Evolutionary conservation across 2,113 vertebrate genomes (phyloP), one percentile per base, ranked within the genome.

Genomic region (Muntiacus reevesi): DNA sequence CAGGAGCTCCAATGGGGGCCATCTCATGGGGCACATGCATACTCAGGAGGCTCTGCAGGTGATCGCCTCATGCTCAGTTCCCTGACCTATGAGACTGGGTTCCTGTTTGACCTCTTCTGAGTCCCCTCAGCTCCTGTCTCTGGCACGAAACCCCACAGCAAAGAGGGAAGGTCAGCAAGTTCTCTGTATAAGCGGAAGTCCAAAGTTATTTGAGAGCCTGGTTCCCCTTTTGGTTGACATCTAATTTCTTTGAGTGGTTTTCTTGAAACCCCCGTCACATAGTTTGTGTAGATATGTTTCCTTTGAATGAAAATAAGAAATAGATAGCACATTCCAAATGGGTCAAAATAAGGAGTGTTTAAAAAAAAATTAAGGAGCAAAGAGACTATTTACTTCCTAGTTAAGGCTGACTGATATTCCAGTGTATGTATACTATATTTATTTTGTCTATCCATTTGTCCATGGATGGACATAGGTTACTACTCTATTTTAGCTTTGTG

Each of bases 341-440:
- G 13, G 10, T 91, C 45, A 74, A 54, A 33, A 82, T 30, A 25
- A 47, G 17, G 43, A 67, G 33, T 9, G 27, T 6, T 91, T 87
- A 60, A 79, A 89, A 81, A 45, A 7, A 83, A 5, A 16, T 67
- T n/a, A 47, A 47, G 16, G 54, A 54, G 47, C 52, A 57, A 94
- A 87, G 55, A 27, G 28, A 82, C 50, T 36, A 9, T 87, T 79
- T 45, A 64, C n/a, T 94, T 45, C 60, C 12, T 50, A 47, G 28
- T 89, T 89, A 94, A 94, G 50, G 50, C 30, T 89, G 59, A 79
- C 4, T 57, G 23, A 36, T 36, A 67, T 30, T 94, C 30, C 47
- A 28, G 43, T 30, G 25, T 81, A 4, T 86, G 25, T 47, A 10
- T 15, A 15, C 52, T 59, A 43, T n/a, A 43, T 94, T 71, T 82